Evolutionary conservation across 2,888 invertebrate species (phyloP), one percentile per base, ranked within the genome.

Genomic region (Melieria crassipennis): DNA sequence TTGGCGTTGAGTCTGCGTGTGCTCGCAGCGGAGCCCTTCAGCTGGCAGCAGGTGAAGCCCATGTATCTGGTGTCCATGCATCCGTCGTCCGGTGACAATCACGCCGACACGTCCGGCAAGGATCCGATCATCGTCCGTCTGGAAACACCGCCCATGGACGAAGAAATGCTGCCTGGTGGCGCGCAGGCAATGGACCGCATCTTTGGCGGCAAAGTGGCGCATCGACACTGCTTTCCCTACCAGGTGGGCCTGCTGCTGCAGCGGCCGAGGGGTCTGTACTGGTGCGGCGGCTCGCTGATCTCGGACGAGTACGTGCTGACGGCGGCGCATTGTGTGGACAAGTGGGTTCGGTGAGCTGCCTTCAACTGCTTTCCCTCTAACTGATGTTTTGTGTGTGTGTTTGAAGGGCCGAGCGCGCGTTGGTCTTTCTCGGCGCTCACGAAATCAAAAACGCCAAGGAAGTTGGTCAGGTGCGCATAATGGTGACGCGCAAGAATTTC

Each of bases 231-330:
- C 48, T 84, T 86, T 65, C 85, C 86, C 60, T 86, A 86, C 72
- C 85, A 85, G 75, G 85, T 83, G 42, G 85, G 85, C 46, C 81
- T 85, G 74, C 75, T 84, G 62, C 74, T 84, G 73, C 85, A 86
- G 65, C 79, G 86, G 3, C 80, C 85, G 2, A 82, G 81, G 69
- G 86, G 84, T 61, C 79, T 84, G 1, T 84, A 84, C 68, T 86
- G 85, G 85, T 85, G 85, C 69, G 85, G 85, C 55, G 85, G 85
- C 13, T 84, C 86, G 5, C 76, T 85, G 63, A 85, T 85, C 75
- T 86, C 85, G 62, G 80, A 81, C 57, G 79, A 84, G 71, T 81
- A 79, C 75, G 81, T 86, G 46, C 76, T 85, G n/a, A 85, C 85
- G 7, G 85, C 85, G 4, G 85, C 85, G 4, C 85, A 85, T 72